These are phyloP conservation scores for Cynopterus sphinx DNA, from an alignment of 2,797 vertebrate species.

Conservation along the genomic window DNA sequence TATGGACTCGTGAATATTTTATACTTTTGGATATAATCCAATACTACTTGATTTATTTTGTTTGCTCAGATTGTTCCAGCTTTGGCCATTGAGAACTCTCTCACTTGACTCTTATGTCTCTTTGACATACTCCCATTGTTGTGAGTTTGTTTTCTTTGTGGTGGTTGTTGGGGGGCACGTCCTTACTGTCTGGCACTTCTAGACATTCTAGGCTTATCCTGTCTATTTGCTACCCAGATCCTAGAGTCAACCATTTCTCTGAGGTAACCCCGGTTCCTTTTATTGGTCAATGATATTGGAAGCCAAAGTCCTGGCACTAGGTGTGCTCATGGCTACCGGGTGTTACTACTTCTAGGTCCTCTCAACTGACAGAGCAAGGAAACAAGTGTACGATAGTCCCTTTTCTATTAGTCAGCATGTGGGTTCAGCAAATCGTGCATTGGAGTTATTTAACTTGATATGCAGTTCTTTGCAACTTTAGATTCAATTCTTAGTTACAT, in stretches of 20 bases:
- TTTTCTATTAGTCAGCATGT: not conserved
- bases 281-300: not conserved
- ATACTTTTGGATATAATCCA: not conserved
- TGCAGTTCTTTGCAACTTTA: slow-evolving; percentile 23
- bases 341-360: not conserved
- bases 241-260: slow-evolving; percentile 10
- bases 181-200: not conserved
- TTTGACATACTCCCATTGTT: not conserved
- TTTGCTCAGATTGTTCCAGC: slow-evolving; percentile 1
- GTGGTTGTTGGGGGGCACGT: not conserved
- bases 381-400: not conserved
- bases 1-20: not conserved
- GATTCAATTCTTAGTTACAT: not conserved
- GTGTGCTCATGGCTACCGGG: not conserved
- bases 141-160: not conserved
- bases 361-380: not conserved
- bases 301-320: not conserved
- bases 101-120: not conserved
- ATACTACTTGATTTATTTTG: slow-evolving; percentile 14
- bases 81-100: not conserved
- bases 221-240: not conserved
- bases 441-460: not conserved
- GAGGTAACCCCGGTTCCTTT: not conserved
- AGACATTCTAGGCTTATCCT: not conserved
- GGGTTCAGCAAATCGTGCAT: not conserved